phyloP scores from a whole-genome alignment of 2,888 invertebrate genomes.

The Latrodectus elegans region DNA sequence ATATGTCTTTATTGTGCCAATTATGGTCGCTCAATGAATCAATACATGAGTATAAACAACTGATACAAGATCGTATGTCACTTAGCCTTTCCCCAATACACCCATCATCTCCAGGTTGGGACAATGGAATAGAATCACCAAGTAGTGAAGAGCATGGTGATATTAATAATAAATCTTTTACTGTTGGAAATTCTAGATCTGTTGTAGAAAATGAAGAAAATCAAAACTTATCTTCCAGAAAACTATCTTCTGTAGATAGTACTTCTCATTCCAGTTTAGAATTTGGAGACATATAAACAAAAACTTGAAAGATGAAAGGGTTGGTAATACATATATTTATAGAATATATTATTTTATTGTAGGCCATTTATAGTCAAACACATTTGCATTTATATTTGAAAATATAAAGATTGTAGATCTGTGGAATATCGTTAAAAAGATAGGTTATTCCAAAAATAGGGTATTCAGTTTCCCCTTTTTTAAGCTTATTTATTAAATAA shows the following conservation, averaged over 20 bases:
- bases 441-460: too few relatives aligned
- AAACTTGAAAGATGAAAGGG: background rate
- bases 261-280: slow-evolving; percentile 69
- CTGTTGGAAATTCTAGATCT: slow-evolving; percentile 17
- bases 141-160: slow-evolving; percentile 65
- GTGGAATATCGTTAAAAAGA: too few relatives aligned
- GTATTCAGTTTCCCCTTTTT: too few relatives aligned
- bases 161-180: slow-evolving; percentile 45
- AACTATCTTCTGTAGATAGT: slow-evolving; percentile 57
- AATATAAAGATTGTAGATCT: too few relatives aligned
- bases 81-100: slow-evolving; percentile 62
- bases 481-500: too few relatives aligned
- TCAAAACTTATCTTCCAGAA: slow-evolving; percentile 12
- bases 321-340: background rate
- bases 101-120: slow-evolving; percentile 68
- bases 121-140: slow-evolving; percentile 65
- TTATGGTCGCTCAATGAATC: slow-evolving; percentile 94
- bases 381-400: too few relatives aligned
- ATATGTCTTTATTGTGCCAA: slow-evolving; percentile 90
- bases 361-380: too few relatives aligned
- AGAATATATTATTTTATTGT: background rate
- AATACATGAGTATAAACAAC: slow-evolving; percentile 89
- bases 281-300: slow-evolving; percentile 61
- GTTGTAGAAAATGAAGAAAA: slow-evolving; percentile 19
- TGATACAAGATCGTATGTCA: slow-evolving; percentile 73